Percentiles rank a stretch among this genome's conserved stretches.
These are phyloP conservation scores for Gnathonemus echidnorhynchus DNA, from an alignment of 2,113 vertebrate genomes.

Conservation along the genomic window DNA sequence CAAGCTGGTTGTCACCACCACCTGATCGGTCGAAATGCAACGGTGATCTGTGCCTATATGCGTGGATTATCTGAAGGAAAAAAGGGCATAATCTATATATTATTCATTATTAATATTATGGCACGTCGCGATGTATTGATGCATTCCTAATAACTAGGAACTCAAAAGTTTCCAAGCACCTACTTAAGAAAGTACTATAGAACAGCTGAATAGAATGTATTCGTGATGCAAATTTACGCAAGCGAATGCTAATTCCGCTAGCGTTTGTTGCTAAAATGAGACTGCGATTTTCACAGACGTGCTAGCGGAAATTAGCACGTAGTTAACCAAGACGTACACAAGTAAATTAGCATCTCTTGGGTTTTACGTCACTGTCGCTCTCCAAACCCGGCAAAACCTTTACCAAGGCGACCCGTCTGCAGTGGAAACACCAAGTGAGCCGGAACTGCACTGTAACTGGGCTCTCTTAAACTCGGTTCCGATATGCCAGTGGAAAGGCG, in stretches of 20 bases:
- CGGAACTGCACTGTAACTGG: neutral
- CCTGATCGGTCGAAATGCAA: neutral
- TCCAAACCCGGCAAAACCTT: neutral
- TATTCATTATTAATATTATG: neutral
- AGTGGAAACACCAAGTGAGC: neutral
- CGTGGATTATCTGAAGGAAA: neutral
- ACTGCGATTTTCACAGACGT: neutral
- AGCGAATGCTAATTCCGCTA: neutral
- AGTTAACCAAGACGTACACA: neutral
- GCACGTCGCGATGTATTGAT: neutral
- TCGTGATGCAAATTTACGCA: neutral
- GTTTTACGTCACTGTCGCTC: neutral
- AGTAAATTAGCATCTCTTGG: neutral
- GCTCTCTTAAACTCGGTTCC: neutral
- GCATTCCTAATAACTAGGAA: neutral
- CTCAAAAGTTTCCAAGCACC: neutral
- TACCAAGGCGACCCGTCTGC: neutral
- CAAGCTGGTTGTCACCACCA: neutral
- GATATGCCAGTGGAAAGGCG: neutral
- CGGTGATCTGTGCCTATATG: neutral
- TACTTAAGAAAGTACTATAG: neutral
- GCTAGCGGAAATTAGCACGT: neutral
- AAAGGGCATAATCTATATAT: neutral
- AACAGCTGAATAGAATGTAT: neutral
- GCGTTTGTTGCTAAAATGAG: neutral